Percentiles rank a stretch among this genome's conserved stretches.
These are phyloP conservation scores for Hydroisotoma schaefferi DNA, from an alignment of 2,888 invertebrate species.

Conservation along the genomic window DNA sequence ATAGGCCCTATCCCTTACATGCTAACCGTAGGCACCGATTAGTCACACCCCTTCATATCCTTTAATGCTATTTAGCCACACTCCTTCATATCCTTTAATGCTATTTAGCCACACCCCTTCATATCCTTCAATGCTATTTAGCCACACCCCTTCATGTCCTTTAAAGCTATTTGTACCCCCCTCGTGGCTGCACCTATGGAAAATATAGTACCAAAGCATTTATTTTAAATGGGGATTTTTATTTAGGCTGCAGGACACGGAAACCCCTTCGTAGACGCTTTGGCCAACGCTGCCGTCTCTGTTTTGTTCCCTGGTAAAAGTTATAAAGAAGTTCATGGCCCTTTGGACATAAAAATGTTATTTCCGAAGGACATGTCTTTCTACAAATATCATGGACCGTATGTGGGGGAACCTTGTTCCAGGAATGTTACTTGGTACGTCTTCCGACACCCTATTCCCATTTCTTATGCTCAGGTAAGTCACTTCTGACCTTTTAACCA, in stretches of 20 bases:
- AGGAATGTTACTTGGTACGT: conserved; percentile 29
- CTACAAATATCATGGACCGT: conserved; percentile 28
- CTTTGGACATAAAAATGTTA: conserved; percentile 32
- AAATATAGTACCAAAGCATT: too few species aligned
- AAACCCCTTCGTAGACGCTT: conserved; percentile 31
- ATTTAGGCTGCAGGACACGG: conserved; percentile 11
- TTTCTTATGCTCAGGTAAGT: conserved; percentile 34
- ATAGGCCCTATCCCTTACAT: too few species aligned
- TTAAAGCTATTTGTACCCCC: too few species aligned
- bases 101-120: too few species aligned
- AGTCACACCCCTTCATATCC: too few species aligned
- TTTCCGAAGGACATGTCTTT: conserved; percentile 31
- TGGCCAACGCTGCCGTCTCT: conserved; percentile 25
- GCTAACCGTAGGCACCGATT: too few species aligned
- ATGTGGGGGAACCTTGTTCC: conserved; percentile 29
- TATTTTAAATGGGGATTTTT: background rate
- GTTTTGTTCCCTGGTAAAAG: conserved; percentile 24
- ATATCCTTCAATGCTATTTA: too few species aligned
- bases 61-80: too few species aligned
- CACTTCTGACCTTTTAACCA: background rate
- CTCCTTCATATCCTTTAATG: too few species aligned
- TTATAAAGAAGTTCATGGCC: conserved; percentile 34
- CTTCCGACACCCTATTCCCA: conserved; percentile 19
- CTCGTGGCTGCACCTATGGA: too few species aligned
- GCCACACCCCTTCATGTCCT: too few species aligned